These are phyloP conservation scores for Euclidia mi DNA, from an alignment of 2,888 invertebrate species.

Conservation along the genomic window DNA sequence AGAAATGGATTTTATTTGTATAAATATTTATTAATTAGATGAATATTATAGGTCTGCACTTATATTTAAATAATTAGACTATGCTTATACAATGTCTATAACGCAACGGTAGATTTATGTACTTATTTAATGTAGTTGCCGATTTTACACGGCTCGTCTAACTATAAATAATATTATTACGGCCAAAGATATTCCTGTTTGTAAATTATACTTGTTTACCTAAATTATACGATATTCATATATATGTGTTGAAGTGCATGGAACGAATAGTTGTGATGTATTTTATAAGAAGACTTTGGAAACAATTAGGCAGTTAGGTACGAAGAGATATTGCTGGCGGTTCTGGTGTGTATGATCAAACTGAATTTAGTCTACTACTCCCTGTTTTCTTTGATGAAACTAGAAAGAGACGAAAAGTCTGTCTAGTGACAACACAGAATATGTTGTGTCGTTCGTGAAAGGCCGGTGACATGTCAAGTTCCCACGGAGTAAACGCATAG, in stretches of 20 bases:
- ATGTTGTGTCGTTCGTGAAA: too few relatives aligned
- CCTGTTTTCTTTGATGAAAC: too few relatives aligned
- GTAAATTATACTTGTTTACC: not conserved
- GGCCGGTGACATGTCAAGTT: too few relatives aligned
- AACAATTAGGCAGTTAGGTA: not conserved
- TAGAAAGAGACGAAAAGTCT: too few relatives aligned
- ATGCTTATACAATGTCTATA: not conserved
- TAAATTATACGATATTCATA: not conserved
- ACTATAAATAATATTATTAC: not conserved
- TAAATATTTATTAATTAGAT: too few relatives aligned
- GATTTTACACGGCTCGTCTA: conserved; percentile 4
- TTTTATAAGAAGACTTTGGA: not conserved
- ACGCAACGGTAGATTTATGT: not conserved
- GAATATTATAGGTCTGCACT: not conserved
- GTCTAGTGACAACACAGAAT: too few relatives aligned
- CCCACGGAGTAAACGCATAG: too few relatives aligned
- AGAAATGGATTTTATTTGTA: too few relatives aligned
- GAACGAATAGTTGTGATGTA: not conserved
- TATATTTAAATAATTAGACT: too few relatives aligned
- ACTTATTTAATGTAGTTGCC: not conserved
- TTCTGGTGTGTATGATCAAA: too few relatives aligned
- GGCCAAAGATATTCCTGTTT: not conserved
- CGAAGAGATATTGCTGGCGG: too few relatives aligned
- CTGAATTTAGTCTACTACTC: too few relatives aligned
- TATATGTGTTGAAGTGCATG: not conserved